phyloP scores from a whole-genome alignment of 2,888 invertebrate genomes.

The Cosmia pyralina region DNA sequence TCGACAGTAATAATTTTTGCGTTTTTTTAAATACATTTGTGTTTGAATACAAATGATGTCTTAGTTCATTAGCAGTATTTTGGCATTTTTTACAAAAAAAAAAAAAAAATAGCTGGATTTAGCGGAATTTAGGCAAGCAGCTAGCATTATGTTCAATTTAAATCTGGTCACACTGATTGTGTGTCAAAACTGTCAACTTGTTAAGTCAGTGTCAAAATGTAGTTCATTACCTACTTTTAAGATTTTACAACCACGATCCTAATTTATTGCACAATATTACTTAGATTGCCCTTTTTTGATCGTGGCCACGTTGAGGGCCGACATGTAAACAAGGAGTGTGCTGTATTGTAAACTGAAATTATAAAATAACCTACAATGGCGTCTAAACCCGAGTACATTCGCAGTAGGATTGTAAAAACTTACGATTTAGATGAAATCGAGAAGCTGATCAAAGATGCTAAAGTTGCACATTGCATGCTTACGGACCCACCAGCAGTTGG shows the following conservation, averaged over 20 bases:
- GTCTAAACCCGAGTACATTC: slow-evolving; percentile 76
- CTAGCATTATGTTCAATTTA: too few species aligned
- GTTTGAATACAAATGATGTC: too few species aligned
- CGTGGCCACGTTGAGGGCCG: slow-evolving; percentile 14
- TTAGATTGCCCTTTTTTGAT: slow-evolving; percentile 6
- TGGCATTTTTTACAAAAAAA: too few species aligned
- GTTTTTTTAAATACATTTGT: too few species aligned
- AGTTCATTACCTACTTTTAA: not conserved
- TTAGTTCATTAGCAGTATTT: too few species aligned
- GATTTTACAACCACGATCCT: not conserved
- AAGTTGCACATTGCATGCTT: slow-evolving; percentile 91
- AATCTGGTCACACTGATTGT: too few species aligned
- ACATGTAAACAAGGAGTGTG: slow-evolving; percentile 29
- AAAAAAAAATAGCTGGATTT: too few species aligned
- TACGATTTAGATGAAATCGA: slow-evolving; percentile 88
- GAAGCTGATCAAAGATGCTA: slow-evolving; percentile 87
- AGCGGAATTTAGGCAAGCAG: too few species aligned
- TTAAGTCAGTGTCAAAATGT: slow-evolving; percentile 39
- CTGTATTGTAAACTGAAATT: slow-evolving; percentile 1
- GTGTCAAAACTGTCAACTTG: slow-evolving; percentile 14
- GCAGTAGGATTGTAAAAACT: slow-evolving; percentile 84
- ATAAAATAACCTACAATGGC: slow-evolving; percentile 72
- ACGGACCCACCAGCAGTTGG: slow-evolving; percentile 88
- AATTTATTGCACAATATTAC: slow-evolving; percentile 53
- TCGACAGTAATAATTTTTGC: too few species aligned